phyloP scores from a whole-genome alignment of 2,113 vertebrate genomes.

The Phylloscopus trochiloides region DNA sequence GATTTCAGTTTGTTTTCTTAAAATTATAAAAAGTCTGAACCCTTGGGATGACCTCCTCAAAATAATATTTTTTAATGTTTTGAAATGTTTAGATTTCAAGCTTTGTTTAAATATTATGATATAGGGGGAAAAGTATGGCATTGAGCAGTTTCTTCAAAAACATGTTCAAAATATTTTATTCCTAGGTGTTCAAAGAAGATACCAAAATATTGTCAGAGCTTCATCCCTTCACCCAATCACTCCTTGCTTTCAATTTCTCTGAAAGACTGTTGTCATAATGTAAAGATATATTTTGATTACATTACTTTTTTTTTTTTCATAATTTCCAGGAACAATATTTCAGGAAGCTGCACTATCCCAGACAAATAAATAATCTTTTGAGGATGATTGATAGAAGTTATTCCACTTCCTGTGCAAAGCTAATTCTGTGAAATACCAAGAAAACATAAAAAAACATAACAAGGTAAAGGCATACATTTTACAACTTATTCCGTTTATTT shows the following conservation, averaged over 20 bases:
- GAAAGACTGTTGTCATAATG: background rate
- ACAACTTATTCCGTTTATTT: rapidly evolving
- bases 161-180: background rate
- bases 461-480: background rate
- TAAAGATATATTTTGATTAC: background rate
- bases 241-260: background rate
- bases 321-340: background rate
- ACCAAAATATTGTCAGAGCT: background rate
- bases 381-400: background rate
- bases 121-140: background rate
- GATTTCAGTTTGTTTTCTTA: background rate
- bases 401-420: background rate
- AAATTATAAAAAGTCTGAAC: background rate
- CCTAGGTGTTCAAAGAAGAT: background rate
- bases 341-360: background rate
- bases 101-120: background rate
- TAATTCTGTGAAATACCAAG: background rate
- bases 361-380: background rate
- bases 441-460: background rate
- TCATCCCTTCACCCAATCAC: background rate
- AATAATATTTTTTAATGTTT: background rate
- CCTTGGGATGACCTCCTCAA: background rate
- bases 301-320: background rate
- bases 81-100: background rate
- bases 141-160: background rate